Conservation (phyloP, 1,140 invertebrate species). For the Diuraphis noxia region DNA sequence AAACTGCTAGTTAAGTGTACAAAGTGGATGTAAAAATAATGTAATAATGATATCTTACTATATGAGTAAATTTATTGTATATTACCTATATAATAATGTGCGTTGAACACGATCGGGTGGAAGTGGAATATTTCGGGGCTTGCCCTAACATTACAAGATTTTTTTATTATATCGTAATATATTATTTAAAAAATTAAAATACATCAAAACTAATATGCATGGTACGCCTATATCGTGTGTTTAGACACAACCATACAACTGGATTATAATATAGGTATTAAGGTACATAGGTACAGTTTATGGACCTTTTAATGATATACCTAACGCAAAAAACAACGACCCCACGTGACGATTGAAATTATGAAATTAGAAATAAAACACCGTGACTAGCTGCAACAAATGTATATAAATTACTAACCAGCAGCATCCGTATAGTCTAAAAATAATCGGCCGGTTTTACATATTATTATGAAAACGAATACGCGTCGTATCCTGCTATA, state of each 20-base stretch:
- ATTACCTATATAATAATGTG: neutral
- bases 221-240: neutral
- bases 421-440: neutral
- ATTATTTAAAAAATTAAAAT: neutral
- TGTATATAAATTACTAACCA: neutral
- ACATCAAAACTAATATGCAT: neutral
- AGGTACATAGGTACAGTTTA: no score
- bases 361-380: neutral
- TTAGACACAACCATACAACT: neutral
- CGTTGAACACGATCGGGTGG: neutral
- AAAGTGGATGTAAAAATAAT: neutral
- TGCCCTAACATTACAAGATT: neutral
- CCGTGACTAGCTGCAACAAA: neutral
- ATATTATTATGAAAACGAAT: neutral
- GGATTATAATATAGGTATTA: neutral
- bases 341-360: neutral
- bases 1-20: neutral
- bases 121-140: neutral
- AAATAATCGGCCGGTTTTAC: slow-evolving; percentile 29
- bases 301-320: neutral
- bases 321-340: neutral
- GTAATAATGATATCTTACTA: neutral
- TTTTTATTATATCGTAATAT: neutral
- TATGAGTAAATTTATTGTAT: neutral
- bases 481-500: neutral